Base-by-base conservation (phyloP, 2,888 invertebrate genomes). In the Miltochrista miniata region DNA sequence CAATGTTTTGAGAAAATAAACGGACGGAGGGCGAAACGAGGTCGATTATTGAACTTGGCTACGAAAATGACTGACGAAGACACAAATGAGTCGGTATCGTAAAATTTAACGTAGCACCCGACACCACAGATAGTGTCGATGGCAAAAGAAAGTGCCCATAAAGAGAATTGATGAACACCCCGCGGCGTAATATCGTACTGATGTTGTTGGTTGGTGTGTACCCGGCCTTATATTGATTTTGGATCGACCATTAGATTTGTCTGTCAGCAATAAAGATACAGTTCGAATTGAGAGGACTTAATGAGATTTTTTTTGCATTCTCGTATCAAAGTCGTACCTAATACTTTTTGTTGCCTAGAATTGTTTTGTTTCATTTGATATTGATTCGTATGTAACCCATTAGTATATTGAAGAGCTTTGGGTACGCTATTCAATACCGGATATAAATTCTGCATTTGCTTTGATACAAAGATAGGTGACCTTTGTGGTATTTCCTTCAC, bases 101-200 rank as follows among this genome's bases (percentile, higher is more conserved):
- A 89, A 90, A 90, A 90, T 89, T 85, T 90, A 83, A 90, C 83
- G 85, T 76, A 72, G 71, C 73, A 72, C 78, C 82, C 73, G 72
- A 71, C 75, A 76, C 74, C 63, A 53, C 73, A 74, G 87, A 90
- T 90, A 88, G 88, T 87, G 85, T 72, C 76, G 81, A 87, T 82
- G 84, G 81, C 74, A 59, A 74, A 82, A 82, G 81, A 84, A 85
- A 87, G 80, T 82, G 80, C 74, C 87, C 76, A 86, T 90, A 90
- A 90, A 88, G 77, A 72, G 82, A 84, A 88, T 88, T 89, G 87
- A 90, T 88, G 87, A 82, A 76, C 61, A 71, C 74, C 72, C 66
- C 73, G 68, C 56, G 59, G 34, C 49, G 52, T 65, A 68, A 68
- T 68, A 65, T 54, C 31, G 61, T 51, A 59, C 66, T 62, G 72